Evolutionary conservation across 2,888 invertebrate species (phyloP).

Genomic region (Melieria picta): DNA sequence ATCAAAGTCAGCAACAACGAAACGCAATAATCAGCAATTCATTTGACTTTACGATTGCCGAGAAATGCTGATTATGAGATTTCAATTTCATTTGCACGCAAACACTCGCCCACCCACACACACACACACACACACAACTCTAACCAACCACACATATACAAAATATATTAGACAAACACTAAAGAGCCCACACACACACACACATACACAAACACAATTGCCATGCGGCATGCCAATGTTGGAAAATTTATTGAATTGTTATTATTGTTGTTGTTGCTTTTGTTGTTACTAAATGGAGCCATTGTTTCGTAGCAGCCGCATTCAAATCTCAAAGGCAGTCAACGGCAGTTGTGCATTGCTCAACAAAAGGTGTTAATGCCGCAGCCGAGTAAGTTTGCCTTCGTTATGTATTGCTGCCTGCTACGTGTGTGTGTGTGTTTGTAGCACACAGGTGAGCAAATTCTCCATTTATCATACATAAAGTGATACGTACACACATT

Average conservation of each 20-base stretch:
- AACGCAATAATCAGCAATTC: constrained; percentile 36
- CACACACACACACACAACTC: not conserved
- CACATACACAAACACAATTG: too few relatives aligned
- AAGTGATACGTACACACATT: too few relatives aligned
- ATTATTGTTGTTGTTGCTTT: not conserved
- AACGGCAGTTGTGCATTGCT: too few relatives aligned
- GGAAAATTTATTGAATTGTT: constrained; percentile 29
- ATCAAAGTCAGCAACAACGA: constrained; percentile 33
- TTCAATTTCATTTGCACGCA: constrained; percentile 17
- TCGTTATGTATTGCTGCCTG: too few relatives aligned
- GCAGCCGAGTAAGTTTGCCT: too few relatives aligned
- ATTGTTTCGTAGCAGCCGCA: not conserved
- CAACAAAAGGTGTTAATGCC: too few relatives aligned
- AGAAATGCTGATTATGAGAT: constrained; percentile 37
- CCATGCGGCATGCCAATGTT: constrained; percentile 15
- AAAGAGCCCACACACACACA: too few relatives aligned
- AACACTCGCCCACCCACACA: constrained; percentile 11
- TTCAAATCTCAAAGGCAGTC: not conserved
- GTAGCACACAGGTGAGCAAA: too few relatives aligned
- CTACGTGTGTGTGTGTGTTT: not conserved
- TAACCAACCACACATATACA: too few relatives aligned
- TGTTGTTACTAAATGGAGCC: too few relatives aligned
- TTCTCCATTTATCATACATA: too few relatives aligned
- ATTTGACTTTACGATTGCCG: constrained; percentile 30
- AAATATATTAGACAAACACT: too few relatives aligned